Evolutionary conservation across 2,797 vertebrate genomes (phyloP).

Genomic region (Scolopax rusticola): DNA sequence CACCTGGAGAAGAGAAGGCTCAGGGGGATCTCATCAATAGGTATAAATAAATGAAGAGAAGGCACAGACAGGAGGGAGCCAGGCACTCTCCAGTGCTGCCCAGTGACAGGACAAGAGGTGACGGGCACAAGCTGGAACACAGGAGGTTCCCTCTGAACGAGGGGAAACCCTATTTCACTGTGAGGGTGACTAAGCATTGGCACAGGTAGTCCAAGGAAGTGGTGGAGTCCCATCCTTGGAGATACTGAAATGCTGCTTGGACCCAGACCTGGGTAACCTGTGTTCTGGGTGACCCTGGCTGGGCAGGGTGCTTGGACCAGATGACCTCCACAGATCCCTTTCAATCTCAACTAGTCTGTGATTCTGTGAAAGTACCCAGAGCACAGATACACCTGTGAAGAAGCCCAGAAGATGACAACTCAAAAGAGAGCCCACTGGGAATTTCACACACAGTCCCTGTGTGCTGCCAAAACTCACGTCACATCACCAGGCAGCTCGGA

Average conservation of each 20-base stretch:
- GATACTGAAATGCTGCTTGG: background rate
- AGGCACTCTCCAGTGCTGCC: background rate
- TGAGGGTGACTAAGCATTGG: background rate
- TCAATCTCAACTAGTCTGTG: background rate
- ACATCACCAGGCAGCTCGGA: accelerated
- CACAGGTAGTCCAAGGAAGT: background rate
- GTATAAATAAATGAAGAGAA: background rate
- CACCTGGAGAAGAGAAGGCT: background rate
- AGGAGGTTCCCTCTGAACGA: background rate
- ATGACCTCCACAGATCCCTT: background rate
- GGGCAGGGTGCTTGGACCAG: background rate
- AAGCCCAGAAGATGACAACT: background rate
- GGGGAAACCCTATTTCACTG: background rate
- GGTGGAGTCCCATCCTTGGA: background rate
- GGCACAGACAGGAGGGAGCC: background rate
- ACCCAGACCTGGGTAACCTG: background rate
- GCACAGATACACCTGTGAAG: background rate
- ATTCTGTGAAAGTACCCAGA: background rate
- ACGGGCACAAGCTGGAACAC: background rate
- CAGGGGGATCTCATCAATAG: background rate
- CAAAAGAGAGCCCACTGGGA: background rate
- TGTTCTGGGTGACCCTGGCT: background rate
- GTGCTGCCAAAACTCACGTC: accelerated
- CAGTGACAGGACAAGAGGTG: background rate
- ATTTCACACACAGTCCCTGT: accelerated